A percentile compares a stretch with the other conserved stretches of the same genome.
phyloP scores from a whole-genome alignment of 2,113 vertebrate genomes.

The Pipra filicauda region DNA sequence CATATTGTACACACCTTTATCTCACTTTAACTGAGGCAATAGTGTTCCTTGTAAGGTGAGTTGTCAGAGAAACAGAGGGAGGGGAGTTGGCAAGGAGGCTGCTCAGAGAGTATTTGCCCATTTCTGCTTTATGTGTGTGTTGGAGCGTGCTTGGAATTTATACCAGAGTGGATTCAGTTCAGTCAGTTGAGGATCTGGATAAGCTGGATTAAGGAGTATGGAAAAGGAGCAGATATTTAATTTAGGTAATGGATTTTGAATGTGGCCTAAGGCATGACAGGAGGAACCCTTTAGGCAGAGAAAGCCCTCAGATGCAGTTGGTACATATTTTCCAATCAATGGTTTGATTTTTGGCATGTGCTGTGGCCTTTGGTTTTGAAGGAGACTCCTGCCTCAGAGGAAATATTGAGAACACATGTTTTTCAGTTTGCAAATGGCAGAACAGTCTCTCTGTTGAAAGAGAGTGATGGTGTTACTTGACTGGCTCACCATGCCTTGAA shows the following conservation, averaged over 20 bases:
- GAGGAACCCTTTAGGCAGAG: background rate
- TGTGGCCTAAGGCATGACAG: background rate
- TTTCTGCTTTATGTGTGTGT: background rate
- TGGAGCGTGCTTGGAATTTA: background rate
- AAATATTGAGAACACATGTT: slow-evolving; percentile 73
- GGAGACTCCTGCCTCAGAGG: slow-evolving; percentile 42
- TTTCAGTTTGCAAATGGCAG: slow-evolving; percentile 39
- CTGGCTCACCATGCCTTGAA: background rate
- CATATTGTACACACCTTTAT: background rate
- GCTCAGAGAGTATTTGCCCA: background rate
- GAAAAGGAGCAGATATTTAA: slow-evolving; percentile 47
- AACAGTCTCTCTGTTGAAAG: slow-evolving; percentile 59
- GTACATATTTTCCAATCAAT: slow-evolving; percentile 57
- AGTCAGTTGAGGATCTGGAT: slow-evolving; percentile 18
- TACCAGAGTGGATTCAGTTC: background rate
- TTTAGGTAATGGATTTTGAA: slow-evolving; percentile 61
- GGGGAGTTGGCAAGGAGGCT: background rate
- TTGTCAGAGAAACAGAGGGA: background rate
- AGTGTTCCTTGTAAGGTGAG: slow-evolving; percentile 27
- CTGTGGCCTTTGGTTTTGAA: slow-evolving; percentile 57
- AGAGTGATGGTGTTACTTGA: slow-evolving; percentile 36
- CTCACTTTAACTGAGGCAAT: background rate
- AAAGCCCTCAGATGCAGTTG: slow-evolving; percentile 34
- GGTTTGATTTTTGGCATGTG: slow-evolving; percentile 60
- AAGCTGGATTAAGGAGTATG: slow-evolving; percentile 17